Evolutionary conservation across 2,113 vertebrate species (phyloP).

Genomic region (Zosterops lateralis): DNA sequence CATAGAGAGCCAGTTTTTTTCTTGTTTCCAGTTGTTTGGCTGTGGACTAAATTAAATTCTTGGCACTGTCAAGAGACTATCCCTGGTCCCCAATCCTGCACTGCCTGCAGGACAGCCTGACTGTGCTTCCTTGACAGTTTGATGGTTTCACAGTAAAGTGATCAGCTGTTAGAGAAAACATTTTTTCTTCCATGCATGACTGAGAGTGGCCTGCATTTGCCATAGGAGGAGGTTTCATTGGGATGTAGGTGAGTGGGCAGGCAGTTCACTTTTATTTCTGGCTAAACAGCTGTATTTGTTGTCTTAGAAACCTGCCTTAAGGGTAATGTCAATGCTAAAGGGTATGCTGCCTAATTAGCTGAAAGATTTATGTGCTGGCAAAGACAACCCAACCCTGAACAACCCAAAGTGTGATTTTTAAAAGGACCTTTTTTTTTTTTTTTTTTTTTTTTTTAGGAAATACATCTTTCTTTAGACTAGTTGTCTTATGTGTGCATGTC

Average conservation of each 20-base stretch:
- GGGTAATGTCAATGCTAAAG: background rate
- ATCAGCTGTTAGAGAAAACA: background rate
- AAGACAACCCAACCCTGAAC: background rate
- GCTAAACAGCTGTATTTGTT: background rate
- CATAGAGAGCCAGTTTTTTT: background rate
- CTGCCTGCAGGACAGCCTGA: background rate
- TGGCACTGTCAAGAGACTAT: background rate
- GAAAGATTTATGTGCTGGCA: background rate
- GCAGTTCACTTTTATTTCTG: background rate
- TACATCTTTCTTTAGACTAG: background rate
- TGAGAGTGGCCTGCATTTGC: background rate
- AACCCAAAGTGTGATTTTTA: background rate
- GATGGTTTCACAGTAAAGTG: background rate
- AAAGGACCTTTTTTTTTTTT: background rate
- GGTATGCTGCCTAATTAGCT: background rate
- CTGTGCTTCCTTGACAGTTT: background rate
- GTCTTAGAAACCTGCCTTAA: background rate
- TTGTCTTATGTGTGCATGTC: background rate
- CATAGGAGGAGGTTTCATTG: background rate
- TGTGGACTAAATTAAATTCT: background rate
- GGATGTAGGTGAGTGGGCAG: background rate
- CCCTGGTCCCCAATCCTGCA: background rate
- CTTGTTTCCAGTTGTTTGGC: background rate
- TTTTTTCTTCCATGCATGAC: background rate
- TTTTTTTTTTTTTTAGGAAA: background rate